Conservation (phyloP, 2,888 invertebrate genomes). For the Atethmia centrago region DNA sequence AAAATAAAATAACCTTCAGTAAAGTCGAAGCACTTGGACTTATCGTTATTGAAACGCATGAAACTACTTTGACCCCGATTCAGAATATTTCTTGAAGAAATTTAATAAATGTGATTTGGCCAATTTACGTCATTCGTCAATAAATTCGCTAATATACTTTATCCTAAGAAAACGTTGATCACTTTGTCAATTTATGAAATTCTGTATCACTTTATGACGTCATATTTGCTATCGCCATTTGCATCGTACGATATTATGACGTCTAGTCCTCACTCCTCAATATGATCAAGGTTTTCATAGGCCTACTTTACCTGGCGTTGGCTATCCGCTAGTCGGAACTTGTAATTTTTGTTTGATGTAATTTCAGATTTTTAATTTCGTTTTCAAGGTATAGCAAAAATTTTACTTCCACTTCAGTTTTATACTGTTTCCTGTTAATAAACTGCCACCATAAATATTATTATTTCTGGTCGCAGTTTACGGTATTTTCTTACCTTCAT, state of each 20-base stretch:
- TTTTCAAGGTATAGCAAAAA: too few relatives aligned
- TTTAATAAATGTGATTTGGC: neutral
- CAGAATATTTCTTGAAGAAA: neutral
- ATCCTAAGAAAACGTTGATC: neutral
- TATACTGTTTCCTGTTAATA: too few relatives aligned
- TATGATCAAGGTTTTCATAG: slow-evolving; percentile 19
- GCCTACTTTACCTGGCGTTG: neutral
- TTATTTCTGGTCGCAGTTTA: too few relatives aligned
- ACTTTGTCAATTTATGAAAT: slow-evolving; percentile 13
- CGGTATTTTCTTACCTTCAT: slow-evolving; percentile 44
- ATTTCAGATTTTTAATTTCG: too few relatives aligned
- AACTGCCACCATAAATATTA: too few relatives aligned
- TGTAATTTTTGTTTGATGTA: neutral
- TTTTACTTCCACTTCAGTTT: too few relatives aligned
- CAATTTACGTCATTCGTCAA: slow-evolving; percentile 14
- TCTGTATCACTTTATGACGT: slow-evolving; percentile 21
- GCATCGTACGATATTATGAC: slow-evolving; percentile 32
- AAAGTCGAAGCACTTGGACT: slow-evolving; percentile 6
- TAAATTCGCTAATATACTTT: slow-evolving; percentile 5
- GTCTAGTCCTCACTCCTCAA: neutral
- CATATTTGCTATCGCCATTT: slow-evolving; percentile 17
- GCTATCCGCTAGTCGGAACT: neutral
- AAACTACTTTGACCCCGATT: slow-evolving; percentile 7
- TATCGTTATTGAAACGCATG: slow-evolving; percentile 13
- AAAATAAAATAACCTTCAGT: slow-evolving; percentile 9